Evolutionary conservation across 1,140 invertebrate species (phyloP).

Genomic region (Lordiphosa mommai): DNA sequence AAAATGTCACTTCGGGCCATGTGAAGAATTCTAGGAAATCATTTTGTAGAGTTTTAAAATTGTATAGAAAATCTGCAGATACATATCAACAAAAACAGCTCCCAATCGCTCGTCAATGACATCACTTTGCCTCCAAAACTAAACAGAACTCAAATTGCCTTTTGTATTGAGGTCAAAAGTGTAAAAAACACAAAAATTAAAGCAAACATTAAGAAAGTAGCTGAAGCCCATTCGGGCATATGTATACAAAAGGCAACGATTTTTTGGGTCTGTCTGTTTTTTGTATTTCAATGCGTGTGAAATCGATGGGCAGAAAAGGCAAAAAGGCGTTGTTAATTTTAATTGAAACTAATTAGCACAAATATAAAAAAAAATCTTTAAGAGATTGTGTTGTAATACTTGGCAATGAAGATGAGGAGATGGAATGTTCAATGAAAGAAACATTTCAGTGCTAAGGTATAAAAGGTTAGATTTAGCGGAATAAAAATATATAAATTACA

Average conservation of each 20-base stretch:
- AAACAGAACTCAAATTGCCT: constrained; percentile 44
- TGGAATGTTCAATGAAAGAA: too few relatives aligned
- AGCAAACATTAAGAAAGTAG: constrained; percentile 58
- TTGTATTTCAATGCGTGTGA: constrained; percentile 59
- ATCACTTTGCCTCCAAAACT: constrained; percentile 40
- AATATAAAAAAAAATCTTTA: constrained; percentile 35
- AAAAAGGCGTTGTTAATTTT: constrained; percentile 66
- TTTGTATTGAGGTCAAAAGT: constrained; percentile 67
- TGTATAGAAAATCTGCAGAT: neutral
- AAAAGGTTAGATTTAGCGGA: too few relatives aligned
- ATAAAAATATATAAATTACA: too few relatives aligned
- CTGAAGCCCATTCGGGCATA: constrained; percentile 3
- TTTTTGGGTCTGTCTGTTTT: constrained; percentile 32
- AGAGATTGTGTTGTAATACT: neutral
- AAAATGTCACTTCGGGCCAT: constrained; percentile 41
- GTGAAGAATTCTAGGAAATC: constrained; percentile 32
- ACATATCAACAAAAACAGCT: neutral
- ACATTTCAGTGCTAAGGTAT: too few relatives aligned
- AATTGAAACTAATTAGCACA: constrained; percentile 76
- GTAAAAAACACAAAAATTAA: constrained; percentile 57
- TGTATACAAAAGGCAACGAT: constrained; percentile 41
- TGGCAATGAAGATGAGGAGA: too few relatives aligned
- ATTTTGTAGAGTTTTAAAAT: constrained; percentile 23
- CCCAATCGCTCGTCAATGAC: constrained; percentile 45
- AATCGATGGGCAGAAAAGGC: constrained; percentile 48